Evolutionary conservation across 2,888 invertebrate species (phyloP).

Genomic region (Cheilosia variabilis): DNA sequence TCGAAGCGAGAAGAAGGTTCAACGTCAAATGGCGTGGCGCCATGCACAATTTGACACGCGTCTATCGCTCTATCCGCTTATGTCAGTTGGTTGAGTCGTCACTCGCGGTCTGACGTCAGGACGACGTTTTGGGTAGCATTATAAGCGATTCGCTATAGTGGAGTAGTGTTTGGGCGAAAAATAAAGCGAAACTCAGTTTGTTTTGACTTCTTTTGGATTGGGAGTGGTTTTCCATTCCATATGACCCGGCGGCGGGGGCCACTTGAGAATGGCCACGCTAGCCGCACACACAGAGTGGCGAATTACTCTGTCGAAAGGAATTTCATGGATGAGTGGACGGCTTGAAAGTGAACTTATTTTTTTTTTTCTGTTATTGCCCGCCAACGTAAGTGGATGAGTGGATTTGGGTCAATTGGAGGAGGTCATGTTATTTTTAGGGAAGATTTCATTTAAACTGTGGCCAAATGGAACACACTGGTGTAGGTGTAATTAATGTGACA

Average conservation of each 20-base stretch:
- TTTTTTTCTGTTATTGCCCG: slow-evolving; percentile 12
- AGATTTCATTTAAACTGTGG: slow-evolving; percentile 31
- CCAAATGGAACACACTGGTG: background rate
- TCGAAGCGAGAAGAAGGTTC: slow-evolving; percentile 7
- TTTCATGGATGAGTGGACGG: slow-evolving; percentile 32
- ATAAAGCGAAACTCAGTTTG: slow-evolving; percentile 1
- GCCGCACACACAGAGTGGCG: slow-evolving; percentile 12
- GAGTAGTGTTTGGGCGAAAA: slow-evolving; percentile 12
- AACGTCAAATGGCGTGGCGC: slow-evolving; percentile 38
- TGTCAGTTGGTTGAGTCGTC: slow-evolving; percentile 3
- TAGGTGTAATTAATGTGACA: slow-evolving; percentile 35
- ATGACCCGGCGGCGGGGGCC: slow-evolving; percentile 37
- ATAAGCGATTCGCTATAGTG: slow-evolving; percentile 47
- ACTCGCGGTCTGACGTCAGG: slow-evolving; percentile 56
- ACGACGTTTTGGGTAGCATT: slow-evolving; percentile 32
- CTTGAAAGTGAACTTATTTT: slow-evolving; percentile 15
- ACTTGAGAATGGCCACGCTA: slow-evolving; percentile 25
- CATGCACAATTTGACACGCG: slow-evolving; percentile 55
- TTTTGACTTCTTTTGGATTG: slow-evolving; percentile 42
- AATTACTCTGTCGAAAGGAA: slow-evolving; percentile 42
- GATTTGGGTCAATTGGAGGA: slow-evolving; percentile 69
- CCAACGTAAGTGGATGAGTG: slow-evolving; percentile 45
- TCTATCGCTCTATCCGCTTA: slow-evolving; percentile 23
- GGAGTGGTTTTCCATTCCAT: slow-evolving; percentile 46
- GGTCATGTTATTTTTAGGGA: slow-evolving; percentile 60